These are phyloP conservation scores for Aphyosemion australe DNA, from an alignment of 2,113 vertebrate species.

Conservation along the genomic window DNA sequence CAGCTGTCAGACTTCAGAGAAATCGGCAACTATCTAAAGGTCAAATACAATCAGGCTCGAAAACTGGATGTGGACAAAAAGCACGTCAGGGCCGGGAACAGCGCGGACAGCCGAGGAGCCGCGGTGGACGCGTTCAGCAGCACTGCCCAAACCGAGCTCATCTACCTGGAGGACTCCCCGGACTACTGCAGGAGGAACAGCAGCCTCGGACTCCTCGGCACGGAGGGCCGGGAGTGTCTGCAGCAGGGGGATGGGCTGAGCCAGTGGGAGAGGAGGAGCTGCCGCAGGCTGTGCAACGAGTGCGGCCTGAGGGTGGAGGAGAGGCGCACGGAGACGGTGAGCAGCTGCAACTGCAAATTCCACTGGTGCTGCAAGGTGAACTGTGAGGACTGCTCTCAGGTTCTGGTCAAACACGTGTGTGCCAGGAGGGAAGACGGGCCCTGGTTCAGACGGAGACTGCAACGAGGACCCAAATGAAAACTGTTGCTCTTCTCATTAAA, in stretches of 20 bases:
- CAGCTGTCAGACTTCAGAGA: constrained; percentile 92
- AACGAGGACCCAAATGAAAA: constrained; percentile 70
- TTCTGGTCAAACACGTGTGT: constrained; percentile 87
- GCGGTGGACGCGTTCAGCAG: constrained; percentile 81
- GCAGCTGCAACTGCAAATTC: constrained; percentile 96
- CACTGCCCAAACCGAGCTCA: constrained; percentile 82
- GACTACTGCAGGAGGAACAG: constrained; percentile 90
- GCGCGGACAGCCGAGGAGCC: constrained; percentile 85
- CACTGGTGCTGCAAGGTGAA: constrained; percentile 96
- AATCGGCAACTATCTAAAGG: constrained; percentile 89
- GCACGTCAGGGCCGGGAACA: constrained; percentile 85
- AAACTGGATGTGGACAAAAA: constrained; percentile 91
- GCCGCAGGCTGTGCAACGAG: constrained; percentile 88
- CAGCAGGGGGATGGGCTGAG: constrained; percentile 80
- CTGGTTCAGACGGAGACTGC: constrained; percentile 66
- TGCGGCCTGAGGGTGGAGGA: constrained; percentile 90
- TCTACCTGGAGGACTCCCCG: constrained; percentile 95
- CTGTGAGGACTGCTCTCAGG: constrained; percentile 88
- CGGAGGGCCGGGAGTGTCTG: constrained; percentile 92
- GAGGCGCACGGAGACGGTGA: constrained; percentile 80
- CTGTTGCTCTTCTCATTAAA: constrained; percentile 55
- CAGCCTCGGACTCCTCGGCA: constrained; percentile 90
- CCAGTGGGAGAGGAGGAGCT: constrained; percentile 86
- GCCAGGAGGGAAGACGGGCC: constrained; percentile 69
- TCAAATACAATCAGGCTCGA: constrained; percentile 87